These are phyloP conservation scores for Laupala kohalensis DNA, from an alignment of 1,140 invertebrate species.

Conservation along the genomic window DNA sequence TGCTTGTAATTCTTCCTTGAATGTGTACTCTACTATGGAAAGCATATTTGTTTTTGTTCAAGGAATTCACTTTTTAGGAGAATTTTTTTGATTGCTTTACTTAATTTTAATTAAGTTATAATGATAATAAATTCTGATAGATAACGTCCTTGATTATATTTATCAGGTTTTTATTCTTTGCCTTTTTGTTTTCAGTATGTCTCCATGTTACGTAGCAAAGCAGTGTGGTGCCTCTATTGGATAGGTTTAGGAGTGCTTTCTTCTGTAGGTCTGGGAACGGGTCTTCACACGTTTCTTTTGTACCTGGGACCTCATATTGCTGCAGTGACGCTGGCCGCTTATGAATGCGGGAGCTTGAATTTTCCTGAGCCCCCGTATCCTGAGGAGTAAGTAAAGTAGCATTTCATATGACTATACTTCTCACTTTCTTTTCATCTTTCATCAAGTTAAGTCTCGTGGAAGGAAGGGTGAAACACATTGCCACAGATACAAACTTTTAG, in stretches of 20 bases:
- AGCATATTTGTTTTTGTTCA: too few relatives aligned
- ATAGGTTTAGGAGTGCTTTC: constrained; percentile 88
- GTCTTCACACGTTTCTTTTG: constrained; percentile 94
- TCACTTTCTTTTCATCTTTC: too few relatives aligned
- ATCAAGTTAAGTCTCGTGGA: too few relatives aligned
- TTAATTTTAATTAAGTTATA: too few relatives aligned
- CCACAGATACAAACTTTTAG: too few relatives aligned
- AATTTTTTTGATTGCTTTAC: too few relatives aligned
- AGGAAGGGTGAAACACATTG: too few relatives aligned
- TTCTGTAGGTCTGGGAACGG: constrained; percentile 93
- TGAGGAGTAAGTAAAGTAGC: constrained; percentile 30
- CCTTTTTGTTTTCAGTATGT: constrained; percentile 3
- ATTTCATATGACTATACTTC: too few relatives aligned
- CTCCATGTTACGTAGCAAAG: not conserved
- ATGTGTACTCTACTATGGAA: too few relatives aligned
- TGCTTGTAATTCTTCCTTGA: too few relatives aligned
- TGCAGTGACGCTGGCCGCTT: constrained; percentile 92
- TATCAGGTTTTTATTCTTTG: too few relatives aligned
- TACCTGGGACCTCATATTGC: constrained; percentile 90
- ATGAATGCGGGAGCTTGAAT: constrained; percentile 87
- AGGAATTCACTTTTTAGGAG: too few relatives aligned
- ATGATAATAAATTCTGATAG: not conserved
- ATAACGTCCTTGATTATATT: not conserved
- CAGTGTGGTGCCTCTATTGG: constrained; percentile 80
- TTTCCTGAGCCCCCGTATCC: constrained; percentile 90